Evolutionary conservation across 2,113 vertebrate genomes (phyloP).

Genomic region (Oreochromis aureus): DNA sequence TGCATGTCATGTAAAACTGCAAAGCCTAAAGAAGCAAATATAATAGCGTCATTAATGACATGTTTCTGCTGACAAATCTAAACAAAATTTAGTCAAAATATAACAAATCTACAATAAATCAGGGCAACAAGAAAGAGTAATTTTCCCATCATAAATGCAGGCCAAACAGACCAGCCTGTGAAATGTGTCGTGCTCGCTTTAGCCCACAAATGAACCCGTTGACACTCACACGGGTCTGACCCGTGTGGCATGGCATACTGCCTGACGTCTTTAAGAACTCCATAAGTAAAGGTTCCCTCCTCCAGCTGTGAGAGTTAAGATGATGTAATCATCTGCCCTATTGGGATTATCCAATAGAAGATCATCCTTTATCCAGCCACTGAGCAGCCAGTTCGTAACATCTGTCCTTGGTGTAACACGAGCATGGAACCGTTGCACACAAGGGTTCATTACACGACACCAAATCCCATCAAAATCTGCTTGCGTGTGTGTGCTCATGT

Average conservation of each 20-base stretch:
- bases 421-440: conserved; percentile 1
- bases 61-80: not conserved
- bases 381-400: conserved; percentile 37
- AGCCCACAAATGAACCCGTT: not conserved
- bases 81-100: not conserved
- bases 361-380: conserved; percentile 42
- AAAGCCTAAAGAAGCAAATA: not conserved
- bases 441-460: not conserved
- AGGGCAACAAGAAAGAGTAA: not conserved
- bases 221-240: not conserved
- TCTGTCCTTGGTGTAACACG: conserved; percentile 37
- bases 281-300: conserved; percentile 3
- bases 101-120: not conserved
- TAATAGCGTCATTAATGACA: not conserved
- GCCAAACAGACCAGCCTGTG: not conserved
- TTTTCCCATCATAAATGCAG: not conserved
- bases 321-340: conserved; percentile 45
- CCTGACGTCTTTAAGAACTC: not conserved
- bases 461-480: conserved; percentile 34
- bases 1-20: not conserved
- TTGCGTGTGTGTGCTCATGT: not conserved
- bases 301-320: conserved; percentile 29
- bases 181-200: not conserved
- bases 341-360: conserved; percentile 39
- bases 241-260: not conserved